Base-by-base conservation (phyloP, 1,140 invertebrate genomes). In the Goniozus legneri region DNA sequence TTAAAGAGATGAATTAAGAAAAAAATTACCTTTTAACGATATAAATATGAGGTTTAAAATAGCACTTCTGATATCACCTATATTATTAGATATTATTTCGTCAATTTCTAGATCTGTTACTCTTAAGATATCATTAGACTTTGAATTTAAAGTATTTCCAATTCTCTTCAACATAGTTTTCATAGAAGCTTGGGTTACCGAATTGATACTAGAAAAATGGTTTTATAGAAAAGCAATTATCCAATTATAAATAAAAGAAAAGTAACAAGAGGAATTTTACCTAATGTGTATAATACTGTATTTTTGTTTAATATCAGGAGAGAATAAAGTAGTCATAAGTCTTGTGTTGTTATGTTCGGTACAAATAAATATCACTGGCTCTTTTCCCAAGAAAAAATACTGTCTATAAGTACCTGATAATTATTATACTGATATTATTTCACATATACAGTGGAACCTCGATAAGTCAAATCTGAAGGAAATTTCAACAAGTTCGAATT, bases 21-120 rank as follows among this genome's bases (percentile, higher is more conserved):
- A 36, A 40, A 1, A 49, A 22, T 46, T 67, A 82, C 85, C 84
- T 79, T 79, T 84, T 19, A 86, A 65, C 32, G 79, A 82, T 42
- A 81, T 79, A 69, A 88, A 86, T 68, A 87, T 82, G 35, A 87
- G 69, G 73, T 87, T 87, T 47, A 86, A 80, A 16, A 88, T 63
- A 0, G 84, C 81, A 62, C 81, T 86, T 62, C 85, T 73, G 38
- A 87, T 79, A 67, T 89, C 86, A 1, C 86, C 86, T 33, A 81
- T 79, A 30, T 79, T 83, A 14, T 84, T 82, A 30, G 82, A 78
- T 12, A 85, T 71, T 50, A 87, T 83, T 47, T 84, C 83, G 20
- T 87, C 83, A 35, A 88, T 75, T 27, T 79, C 69, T 40, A 76
- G 65, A 37, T 77, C 52, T 7, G 78, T 74, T 12, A 84, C 80